Evolutionary conservation across 2,888 invertebrate species (phyloP).

Genomic region (Oxystoma pomonae): DNA sequence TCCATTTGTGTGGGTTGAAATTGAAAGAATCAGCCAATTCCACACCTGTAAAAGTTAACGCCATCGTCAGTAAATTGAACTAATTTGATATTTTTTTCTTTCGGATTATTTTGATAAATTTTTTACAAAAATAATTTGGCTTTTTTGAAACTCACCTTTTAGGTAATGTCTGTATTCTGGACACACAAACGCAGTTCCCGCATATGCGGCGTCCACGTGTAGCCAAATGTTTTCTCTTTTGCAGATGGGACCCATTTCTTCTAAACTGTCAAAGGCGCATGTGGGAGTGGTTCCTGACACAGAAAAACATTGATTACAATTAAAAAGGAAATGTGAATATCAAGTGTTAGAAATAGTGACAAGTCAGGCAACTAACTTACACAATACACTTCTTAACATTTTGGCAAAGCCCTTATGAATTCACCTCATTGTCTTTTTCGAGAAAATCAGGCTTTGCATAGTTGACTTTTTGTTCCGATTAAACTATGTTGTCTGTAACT

Average conservation of each 20-base stretch:
- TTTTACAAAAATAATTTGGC: too few relatives aligned
- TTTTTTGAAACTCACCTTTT: conserved; percentile 14
- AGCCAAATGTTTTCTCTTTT: conserved; percentile 75
- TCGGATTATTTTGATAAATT: neutral
- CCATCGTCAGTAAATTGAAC: conserved; percentile 34
- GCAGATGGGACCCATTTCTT: conserved; percentile 81
- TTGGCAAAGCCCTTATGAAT: too few relatives aligned
- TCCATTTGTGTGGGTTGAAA: conserved; percentile 94
- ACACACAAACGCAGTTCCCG: conserved; percentile 86
- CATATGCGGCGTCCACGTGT: conserved; percentile 96
- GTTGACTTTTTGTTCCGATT: too few relatives aligned
- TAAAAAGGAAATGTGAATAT: too few relatives aligned
- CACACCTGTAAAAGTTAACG: conserved; percentile 51
- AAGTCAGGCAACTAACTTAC: too few relatives aligned
- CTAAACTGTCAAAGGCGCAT: conserved; percentile 87
- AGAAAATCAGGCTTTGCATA: too few relatives aligned
- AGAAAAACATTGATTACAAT: too few relatives aligned
- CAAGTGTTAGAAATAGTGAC: too few relatives aligned
- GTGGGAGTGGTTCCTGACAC: conserved; percentile 62
- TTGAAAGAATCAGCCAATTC: conserved; percentile 87
- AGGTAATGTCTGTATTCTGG: conserved; percentile 74
- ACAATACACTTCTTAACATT: too few relatives aligned
- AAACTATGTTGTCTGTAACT: too few relatives aligned
- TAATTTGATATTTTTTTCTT: neutral
- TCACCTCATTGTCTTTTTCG: too few relatives aligned